Conservation (phyloP, 2,113 vertebrate species). For the Leucosticte australis region DNA sequence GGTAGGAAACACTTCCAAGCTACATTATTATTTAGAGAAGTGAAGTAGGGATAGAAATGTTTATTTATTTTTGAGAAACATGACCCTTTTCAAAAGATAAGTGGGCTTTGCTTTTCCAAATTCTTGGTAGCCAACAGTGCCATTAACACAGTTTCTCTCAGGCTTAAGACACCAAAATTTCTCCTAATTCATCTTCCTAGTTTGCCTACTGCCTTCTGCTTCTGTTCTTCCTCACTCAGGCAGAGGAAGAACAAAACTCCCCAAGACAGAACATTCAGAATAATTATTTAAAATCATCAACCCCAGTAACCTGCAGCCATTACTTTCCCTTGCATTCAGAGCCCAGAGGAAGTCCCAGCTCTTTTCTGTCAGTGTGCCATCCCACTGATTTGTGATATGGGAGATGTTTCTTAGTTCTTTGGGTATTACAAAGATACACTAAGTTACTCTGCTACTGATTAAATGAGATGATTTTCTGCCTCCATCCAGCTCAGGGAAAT, state of each 20-base stretch:
- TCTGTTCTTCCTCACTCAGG: not conserved
- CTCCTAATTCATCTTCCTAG: not conserved
- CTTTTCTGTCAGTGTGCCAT: not conserved
- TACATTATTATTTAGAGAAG: not conserved
- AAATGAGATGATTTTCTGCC: not conserved
- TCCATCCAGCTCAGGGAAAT: not conserved
- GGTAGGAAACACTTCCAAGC: not conserved
- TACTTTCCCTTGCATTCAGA: not conserved
- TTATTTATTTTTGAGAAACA: not conserved
- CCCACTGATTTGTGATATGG: not conserved
- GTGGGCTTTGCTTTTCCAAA: not conserved
- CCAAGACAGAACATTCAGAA: too few relatives aligned
- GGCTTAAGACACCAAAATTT: not conserved
- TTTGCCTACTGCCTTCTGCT: not conserved
- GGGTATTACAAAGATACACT: not conserved
- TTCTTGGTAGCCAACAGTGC: not conserved
- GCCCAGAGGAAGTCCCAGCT: not conserved
- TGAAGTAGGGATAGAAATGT: not conserved
- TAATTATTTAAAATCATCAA: too few relatives aligned
- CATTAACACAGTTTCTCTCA: not conserved
- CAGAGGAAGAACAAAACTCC: not conserved
- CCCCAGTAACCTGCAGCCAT: not conserved
- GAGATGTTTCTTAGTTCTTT: not conserved
- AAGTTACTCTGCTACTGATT: not conserved
- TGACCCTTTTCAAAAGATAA: not conserved